Evolutionary conservation across 2,888 invertebrate species (phyloP).

Genomic region (Acronicta alni): DNA sequence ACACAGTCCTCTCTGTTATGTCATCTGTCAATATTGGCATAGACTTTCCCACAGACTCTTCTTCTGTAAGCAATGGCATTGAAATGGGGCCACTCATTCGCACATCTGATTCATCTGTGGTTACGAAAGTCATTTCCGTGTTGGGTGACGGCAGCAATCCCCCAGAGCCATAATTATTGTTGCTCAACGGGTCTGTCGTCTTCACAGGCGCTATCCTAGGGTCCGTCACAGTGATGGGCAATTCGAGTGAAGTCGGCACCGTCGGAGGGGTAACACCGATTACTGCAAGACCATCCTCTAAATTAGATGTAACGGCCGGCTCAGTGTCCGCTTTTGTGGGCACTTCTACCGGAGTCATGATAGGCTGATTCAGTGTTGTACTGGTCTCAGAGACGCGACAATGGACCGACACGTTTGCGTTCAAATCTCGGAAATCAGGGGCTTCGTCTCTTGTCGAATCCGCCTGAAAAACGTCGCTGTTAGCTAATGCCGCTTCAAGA

Average conservation of each 20-base stretch:
- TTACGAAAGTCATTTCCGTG: conserved; percentile 76
- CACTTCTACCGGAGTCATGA: conserved; percentile 94
- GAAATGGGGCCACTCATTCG: conserved; percentile 81
- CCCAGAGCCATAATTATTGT: conserved; percentile 69
- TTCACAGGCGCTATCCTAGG: conserved; percentile 91
- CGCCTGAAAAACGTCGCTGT: conserved; percentile 92
- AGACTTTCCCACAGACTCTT: conserved; percentile 77
- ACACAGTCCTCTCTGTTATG: conserved; percentile 67
- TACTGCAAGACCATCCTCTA: conserved; percentile 89
- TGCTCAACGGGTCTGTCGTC: conserved; percentile 78
- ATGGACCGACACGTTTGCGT: conserved; percentile 88
- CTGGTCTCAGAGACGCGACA: conserved; percentile 93
- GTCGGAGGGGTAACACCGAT: conserved; percentile 88
- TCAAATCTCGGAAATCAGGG: conserved; percentile 90
- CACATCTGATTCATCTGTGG: conserved; percentile 73
- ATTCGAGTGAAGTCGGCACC: conserved; percentile 92
- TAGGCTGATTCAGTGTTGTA: conserved; percentile 93
- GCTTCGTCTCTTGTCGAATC: conserved; percentile 87
- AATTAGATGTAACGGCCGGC: conserved; percentile 71
- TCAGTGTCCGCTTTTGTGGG: conserved; percentile 87
- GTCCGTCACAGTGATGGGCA: conserved; percentile 94
- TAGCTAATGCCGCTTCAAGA: conserved; percentile 93
- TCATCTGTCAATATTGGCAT: conserved; percentile 85
- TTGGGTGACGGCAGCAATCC: conserved; percentile 71
- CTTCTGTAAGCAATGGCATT: conserved; percentile 90